phyloP scores from a whole-genome alignment of 2,797 vertebrate genomes.

The Typhlichthys subterraneus region DNA sequence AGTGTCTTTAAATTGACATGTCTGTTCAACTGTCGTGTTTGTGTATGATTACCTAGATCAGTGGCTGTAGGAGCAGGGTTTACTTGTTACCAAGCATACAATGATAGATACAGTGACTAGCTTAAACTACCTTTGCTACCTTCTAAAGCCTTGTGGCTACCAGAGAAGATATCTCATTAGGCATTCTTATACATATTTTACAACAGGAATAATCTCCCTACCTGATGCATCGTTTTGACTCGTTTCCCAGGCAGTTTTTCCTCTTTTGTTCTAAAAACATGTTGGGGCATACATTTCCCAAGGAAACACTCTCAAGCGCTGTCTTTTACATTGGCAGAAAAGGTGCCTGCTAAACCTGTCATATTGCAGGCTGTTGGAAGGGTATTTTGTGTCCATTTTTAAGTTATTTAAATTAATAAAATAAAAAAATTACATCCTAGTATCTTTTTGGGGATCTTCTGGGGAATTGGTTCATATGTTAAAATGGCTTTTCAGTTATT shows the following conservation, averaged over 20 bases:
- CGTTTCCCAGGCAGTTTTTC: constrained; percentile 59
- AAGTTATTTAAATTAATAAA: constrained; percentile 86
- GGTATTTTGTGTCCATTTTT: constrained; percentile 78
- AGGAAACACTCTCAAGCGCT: constrained; percentile 66
- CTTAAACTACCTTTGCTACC: constrained; percentile 29
- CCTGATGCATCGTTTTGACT: constrained; percentile 30
- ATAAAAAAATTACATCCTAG: constrained; percentile 55
- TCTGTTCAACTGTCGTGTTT: constrained; percentile 59
- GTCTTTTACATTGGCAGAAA: constrained; percentile 60
- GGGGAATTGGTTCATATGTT: neutral
- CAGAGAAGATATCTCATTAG: constrained; percentile 32
- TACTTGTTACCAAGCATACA: constrained; percentile 41
- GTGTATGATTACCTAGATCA: constrained; percentile 52
- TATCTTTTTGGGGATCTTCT: constrained; percentile 15
- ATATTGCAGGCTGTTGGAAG: constrained; percentile 62
- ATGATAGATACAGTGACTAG: constrained; percentile 19
- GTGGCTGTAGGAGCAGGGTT: constrained; percentile 52
- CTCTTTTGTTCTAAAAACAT: constrained; percentile 53
- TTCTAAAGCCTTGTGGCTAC: constrained; percentile 34
- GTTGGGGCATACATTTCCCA: constrained; percentile 66
- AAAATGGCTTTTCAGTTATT: too few relatives aligned
- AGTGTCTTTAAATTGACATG: constrained; percentile 59
- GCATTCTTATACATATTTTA: constrained; percentile 44
- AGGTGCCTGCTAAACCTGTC: constrained; percentile 65
- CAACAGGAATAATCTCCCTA: constrained; percentile 43